Conservation (phyloP, 2,113 vertebrate species). For the Sapayoa aenigma region DNA sequence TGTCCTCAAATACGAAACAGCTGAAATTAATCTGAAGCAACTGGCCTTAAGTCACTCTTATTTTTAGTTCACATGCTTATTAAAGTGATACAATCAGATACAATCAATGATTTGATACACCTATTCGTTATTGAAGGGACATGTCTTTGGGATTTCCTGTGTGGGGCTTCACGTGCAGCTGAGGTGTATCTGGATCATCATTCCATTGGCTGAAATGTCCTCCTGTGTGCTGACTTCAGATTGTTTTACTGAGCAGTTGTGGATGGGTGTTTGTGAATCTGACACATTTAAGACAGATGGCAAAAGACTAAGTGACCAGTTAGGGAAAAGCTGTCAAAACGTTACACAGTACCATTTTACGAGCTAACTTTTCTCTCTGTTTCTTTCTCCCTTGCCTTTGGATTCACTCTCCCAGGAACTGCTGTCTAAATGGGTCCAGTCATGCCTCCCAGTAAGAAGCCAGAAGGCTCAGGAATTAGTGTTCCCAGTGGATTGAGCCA, state of each 20-base stretch:
- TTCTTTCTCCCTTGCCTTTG: neutral
- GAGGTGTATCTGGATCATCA: neutral
- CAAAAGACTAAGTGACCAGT: neutral
- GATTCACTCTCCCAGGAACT: slow-evolving; percentile 74
- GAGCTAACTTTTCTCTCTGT: slow-evolving; percentile 37
- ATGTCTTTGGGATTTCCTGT: neutral
- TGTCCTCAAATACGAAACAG: slow-evolving; percentile 32
- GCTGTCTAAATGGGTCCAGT: slow-evolving; percentile 96
- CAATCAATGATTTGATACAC: neutral
- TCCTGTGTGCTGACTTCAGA: neutral
- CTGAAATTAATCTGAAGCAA: slow-evolving; percentile 59
- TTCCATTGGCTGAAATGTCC: neutral
- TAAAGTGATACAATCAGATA: neutral
- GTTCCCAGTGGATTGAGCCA: slow-evolving; percentile 90
- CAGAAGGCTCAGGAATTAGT: slow-evolving; percentile 92
- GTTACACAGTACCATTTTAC: neutral
- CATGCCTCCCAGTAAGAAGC: slow-evolving; percentile 99
- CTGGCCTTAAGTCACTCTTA: neutral
- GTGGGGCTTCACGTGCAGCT: neutral
- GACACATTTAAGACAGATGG: neutral
- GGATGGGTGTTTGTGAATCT: neutral
- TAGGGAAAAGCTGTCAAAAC: neutral
- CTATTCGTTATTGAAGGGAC: neutral
- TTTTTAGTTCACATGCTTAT: neutral
- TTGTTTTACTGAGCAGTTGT: neutral